Evolutionary conservation across 2,888 invertebrate species (phyloP), one percentile per base, ranked within the genome.

Genomic region (Neelides folsomi): DNA sequence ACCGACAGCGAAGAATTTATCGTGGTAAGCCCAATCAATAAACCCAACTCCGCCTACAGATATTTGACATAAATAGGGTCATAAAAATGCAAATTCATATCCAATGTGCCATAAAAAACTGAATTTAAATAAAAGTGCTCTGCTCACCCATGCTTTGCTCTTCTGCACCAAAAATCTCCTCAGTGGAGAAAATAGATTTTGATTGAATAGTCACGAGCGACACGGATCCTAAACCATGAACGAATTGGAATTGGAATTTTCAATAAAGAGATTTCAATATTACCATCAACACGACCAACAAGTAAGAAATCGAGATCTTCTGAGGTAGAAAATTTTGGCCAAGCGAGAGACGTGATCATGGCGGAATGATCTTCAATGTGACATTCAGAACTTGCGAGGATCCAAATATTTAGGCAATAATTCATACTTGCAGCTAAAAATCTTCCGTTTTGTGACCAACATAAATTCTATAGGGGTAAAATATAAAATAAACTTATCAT

Each of bases 341-440:
- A 79, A 2, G 73, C 66, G 57, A 77, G 67, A 3, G 72, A 69
- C 0, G 72, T 77, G 55, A 74, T 72, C 69, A 71, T 71, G 55
- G 68, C 72, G 52, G 68, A 69, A 66, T 75, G 71, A 42, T 71
- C 69, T 48, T 72, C 71, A 18, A 73, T 70, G 52, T 71, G 71
- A 68, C 71, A 72, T 52, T 70, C 68, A 39, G 57, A 44, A 12
- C 49, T 54, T 0, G 52, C 43, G 9, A 59, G 19, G 16, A 53
- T 54, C 77, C 78, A 79, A 51, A 79, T 73, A 65, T 79, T 79
- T 46, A 79, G 64, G 39, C 75, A 70, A 59, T 73, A 74, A 47
- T 76, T 77, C 69, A 77, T 72, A n/a, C 75, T 71, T 0, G 76
- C 78, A 13, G 77, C 77, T 10, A 79, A 65, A 59, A 74, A 73